Base-by-base conservation (phyloP, 2,113 vertebrate species). In the Corythoichthys haematopterus region DNA sequence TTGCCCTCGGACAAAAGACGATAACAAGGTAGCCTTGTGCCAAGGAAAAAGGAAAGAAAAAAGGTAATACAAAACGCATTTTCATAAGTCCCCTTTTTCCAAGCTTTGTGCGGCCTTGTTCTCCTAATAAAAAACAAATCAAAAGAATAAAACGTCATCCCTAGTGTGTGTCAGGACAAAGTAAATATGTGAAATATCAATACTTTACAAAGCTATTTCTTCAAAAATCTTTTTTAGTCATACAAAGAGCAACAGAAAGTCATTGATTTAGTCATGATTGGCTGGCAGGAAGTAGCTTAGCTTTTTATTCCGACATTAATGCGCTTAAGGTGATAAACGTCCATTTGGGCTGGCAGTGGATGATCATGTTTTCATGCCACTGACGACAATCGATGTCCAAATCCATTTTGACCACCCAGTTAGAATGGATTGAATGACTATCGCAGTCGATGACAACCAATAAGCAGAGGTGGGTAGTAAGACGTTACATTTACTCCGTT, bases 191-290 rank as follows among this genome's bases (percentile, higher is more conserved):
- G 20, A 65, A 76, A 48, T 6, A 60, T 71, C 45, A 13, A 52
- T 66, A 69, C 20, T 11, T 36, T 28, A 66, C 33, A 73, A 73
- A 56, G 40, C 15, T 36, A 75, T 77, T 83, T 73, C 72, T 77
- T 65, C 57, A 68, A 43, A 16, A 3, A 60, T 69, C 75, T 80
- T 67, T 81, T 82, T 80, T 72, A 79, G 82, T 84, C 75, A 84
- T 81, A 59, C 60, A 58, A 76, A 80, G 16, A 36, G 38, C 12
- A 48, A 69, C 51, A 8, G 63, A 74, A 51, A 72, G 59, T 63
- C 70, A 77, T 8, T 7, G 64, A 69, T 76, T 71, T 57, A 52
- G 40, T 57, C 55, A 52, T 73, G 62, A 78, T 66, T 14, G 63
- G 56, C 74, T 75, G 74, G 72, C 1, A 58, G 48, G 71, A 77